Conservation (phyloP, 1,140 invertebrate genomes). For the Holotrichia oblita region DNA sequence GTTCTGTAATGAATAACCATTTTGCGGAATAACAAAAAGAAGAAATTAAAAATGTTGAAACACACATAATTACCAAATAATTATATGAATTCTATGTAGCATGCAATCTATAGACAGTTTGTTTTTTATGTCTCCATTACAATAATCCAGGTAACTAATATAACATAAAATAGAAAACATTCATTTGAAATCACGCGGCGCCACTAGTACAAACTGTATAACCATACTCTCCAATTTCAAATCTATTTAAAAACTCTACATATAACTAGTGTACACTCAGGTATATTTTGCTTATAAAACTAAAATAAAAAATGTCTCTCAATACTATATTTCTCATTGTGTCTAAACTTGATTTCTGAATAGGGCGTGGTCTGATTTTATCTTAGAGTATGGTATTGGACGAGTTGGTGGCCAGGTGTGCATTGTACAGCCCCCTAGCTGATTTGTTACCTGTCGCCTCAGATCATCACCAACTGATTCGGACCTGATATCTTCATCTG, state of each 20-base stretch:
- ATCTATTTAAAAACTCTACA: neutral
- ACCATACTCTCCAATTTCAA: too few species aligned
- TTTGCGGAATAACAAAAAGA: too few species aligned
- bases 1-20: too few species aligned
- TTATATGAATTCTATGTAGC: too few species aligned
- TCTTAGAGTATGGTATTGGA: slow-evolving; percentile 44
- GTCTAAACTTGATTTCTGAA: slow-evolving; percentile 35
- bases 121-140: too few species aligned
- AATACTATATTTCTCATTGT: slow-evolving; percentile 38
- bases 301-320: slow-evolving; percentile 22
- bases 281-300: neutral
- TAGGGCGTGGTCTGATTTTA: slow-evolving; percentile 38
- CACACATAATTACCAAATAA: too few species aligned
- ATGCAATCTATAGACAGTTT: too few species aligned
- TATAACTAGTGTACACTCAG: neutral
- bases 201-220: too few species aligned
- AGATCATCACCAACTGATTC: slow-evolving; percentile 46
- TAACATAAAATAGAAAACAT: too few species aligned
- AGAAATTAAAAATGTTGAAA: too few species aligned
- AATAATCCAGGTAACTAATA: too few species aligned
- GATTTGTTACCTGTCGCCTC: slow-evolving; percentile 51
- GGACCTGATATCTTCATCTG: slow-evolving; percentile 45
- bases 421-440: slow-evolving; percentile 46
- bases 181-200: too few species aligned
- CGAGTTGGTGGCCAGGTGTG: slow-evolving; percentile 48